Evolutionary conservation across 2,888 invertebrate genomes (phyloP), one percentile per base, ranked within the genome.

Genomic region (Xestia ashworthii): DNA sequence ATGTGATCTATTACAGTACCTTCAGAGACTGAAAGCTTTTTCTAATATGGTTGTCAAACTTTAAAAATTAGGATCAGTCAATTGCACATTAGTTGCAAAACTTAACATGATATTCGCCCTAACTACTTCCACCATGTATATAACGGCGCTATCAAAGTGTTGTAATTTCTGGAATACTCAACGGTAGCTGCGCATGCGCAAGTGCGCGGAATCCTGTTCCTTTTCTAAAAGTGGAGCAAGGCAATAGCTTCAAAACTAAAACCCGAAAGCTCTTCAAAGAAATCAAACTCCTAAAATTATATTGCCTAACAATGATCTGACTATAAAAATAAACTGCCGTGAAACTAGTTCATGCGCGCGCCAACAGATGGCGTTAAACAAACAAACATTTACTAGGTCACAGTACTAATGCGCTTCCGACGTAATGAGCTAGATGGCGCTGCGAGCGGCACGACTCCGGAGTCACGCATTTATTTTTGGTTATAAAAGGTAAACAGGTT

Each of bases 391-490:
- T 83, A 77, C 48, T 85, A 87, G 87, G 87, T 80, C 74, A 76
- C 22, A 67, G 62, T 68, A 48, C 58, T 70, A 50, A 76, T 48
- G 55, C n/a, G 48, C 41, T 81, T 84, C 70, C 16, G 12, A 38
- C 38, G 16, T 32, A 50, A 6, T 5, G 25, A 50, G 55, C 84
- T 80, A 95, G 95, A 92, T 94, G 94, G 93, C 94, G 92, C 81
- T 88, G 66, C n/a, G 16, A 41, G 41, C 69, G 58, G 71, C 77
- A 72, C 81, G 74, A 85, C 79, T 85, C 83, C 89, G 88, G 85
- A 91, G 85, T 89, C 92, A 92, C 93, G 91, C 90, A 91, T 95
- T 95, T 95, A 95, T 95, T 95, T 95, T 95, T 94, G 93, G 93
- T 91, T 78, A 90, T 91, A 91, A 91, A 93, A 92, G 91, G 92